phyloP scores from a whole-genome alignment of 2,888 invertebrate genomes.

The Noctua pronuba region DNA sequence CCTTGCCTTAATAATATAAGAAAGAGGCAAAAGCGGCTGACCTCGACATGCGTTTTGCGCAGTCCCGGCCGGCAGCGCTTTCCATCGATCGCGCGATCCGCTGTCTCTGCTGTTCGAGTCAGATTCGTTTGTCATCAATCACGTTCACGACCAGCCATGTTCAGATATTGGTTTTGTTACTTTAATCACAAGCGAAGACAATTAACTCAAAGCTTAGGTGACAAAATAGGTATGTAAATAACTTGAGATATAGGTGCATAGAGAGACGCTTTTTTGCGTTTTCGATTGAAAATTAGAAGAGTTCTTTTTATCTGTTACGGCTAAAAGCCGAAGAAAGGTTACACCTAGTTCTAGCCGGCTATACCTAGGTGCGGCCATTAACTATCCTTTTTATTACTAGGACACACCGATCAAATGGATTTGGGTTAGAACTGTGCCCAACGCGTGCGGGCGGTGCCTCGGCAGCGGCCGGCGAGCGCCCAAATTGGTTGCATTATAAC shows the following conservation, averaged over 20 bases:
- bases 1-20: conserved; percentile 58
- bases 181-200: not conserved
- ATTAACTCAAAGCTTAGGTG: not conserved
- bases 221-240: not conserved
- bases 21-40: conserved; percentile 64
- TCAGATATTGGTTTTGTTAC: not conserved
- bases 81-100: conserved; percentile 54
- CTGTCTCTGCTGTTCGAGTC: conserved; percentile 15
- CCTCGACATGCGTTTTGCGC: conserved; percentile 63
- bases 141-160: conserved; percentile 19
- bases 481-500: too few species aligned
- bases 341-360: too few species aligned
- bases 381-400: too few species aligned
- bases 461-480: too few species aligned
- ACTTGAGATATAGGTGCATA: not conserved
- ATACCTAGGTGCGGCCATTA: too few species aligned
- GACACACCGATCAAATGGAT: too few species aligned
- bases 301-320: not conserved
- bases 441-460: too few species aligned
- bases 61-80: conserved; percentile 50
- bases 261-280: not conserved
- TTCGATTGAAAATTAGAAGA: not conserved
- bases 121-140: conserved; percentile 44
- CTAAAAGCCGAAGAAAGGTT: too few species aligned
- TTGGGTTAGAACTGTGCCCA: too few species aligned